These are phyloP conservation scores for Sitta europaea DNA, from an alignment of 2,113 vertebrate genomes.

Conservation along the genomic window DNA sequence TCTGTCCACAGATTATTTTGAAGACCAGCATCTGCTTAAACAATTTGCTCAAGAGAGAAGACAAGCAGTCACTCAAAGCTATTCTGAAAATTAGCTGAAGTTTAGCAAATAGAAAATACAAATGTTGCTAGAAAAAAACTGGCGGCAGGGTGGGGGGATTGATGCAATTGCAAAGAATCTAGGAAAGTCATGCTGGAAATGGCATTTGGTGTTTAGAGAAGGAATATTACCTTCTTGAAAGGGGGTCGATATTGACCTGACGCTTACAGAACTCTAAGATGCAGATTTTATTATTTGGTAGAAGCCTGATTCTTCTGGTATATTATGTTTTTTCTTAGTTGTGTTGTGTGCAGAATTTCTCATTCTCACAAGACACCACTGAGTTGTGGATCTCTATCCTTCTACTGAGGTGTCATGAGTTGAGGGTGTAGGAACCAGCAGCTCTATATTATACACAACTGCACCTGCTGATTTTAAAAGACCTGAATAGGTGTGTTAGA, in stretches of 20 bases:
- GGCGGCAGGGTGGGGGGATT: too few species aligned
- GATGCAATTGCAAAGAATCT: neutral
- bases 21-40: neutral
- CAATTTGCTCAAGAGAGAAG: neutral
- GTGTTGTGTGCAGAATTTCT: neutral
- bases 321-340: neutral
- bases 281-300: neutral
- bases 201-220: neutral
- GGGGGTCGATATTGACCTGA: accelerated
- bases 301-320: neutral
- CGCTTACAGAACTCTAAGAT: neutral
- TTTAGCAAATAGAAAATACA: neutral
- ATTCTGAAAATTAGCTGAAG: neutral
- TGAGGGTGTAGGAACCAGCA: neutral
- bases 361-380: neutral
- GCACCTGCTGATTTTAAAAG: neutral
- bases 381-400: neutral
- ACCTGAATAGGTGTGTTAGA: neutral
- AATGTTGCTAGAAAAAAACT: neutral
- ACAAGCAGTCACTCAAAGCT: neutral
- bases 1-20: slow-evolving; percentile 8
- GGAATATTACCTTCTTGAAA: neutral
- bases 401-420: neutral
- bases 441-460: neutral
- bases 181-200: neutral